Conservation (phyloP, 2,888 invertebrate species). For the Andricus curvator region DNA sequence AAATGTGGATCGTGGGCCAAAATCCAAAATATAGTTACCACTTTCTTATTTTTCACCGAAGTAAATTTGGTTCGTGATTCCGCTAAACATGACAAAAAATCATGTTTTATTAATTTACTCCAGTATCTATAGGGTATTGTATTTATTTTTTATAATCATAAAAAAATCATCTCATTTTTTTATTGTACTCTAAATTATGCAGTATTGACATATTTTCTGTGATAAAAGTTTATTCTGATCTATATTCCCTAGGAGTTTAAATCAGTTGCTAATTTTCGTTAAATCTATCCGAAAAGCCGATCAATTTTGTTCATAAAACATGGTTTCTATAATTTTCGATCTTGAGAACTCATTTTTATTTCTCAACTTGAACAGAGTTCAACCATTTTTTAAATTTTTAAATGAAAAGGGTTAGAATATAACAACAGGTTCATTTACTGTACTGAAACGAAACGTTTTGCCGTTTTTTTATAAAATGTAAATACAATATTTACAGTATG, state of each 20-base stretch:
- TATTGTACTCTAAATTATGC: neutral
- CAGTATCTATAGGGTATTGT: neutral
- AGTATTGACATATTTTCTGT: neutral
- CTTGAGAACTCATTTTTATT: neutral
- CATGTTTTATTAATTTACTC: neutral
- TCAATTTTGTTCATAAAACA: neutral
- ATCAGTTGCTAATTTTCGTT: neutral
- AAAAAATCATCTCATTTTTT: neutral
- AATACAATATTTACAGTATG: neutral
- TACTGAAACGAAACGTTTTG: neutral
- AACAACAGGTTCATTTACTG: neutral
- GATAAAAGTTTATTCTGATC: neutral
- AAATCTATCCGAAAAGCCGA: neutral
- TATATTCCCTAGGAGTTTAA: neutral
- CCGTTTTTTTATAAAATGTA: neutral
- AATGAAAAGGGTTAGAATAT: neutral
- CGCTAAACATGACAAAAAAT: neutral
- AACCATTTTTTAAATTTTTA: neutral
- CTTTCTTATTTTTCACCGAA: too few species aligned
- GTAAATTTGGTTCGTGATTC: neutral
- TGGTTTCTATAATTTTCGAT: neutral
- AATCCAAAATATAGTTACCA: too few species aligned
- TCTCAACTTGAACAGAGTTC: neutral
- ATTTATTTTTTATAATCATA: neutral
- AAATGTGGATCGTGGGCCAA: too few species aligned